Evolutionary conservation across 1,140 invertebrate species (phyloP).

Genomic region (Ylistrum balloti): DNA sequence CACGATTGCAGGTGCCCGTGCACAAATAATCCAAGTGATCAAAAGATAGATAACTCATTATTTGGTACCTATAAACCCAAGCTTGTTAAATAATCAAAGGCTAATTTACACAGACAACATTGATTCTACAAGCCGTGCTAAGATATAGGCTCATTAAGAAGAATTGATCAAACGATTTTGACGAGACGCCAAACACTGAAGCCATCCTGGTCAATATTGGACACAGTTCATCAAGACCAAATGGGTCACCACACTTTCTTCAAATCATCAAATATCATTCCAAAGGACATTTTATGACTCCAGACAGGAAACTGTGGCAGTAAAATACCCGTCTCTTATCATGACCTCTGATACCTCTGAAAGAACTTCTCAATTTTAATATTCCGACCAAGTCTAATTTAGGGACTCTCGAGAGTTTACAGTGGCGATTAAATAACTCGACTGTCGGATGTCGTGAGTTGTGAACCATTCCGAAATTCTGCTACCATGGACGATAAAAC

Average conservation of each 20-base stretch:
- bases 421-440: background rate
- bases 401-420: background rate
- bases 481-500: background rate
- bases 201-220: background rate
- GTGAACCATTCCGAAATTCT: background rate
- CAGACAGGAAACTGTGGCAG: background rate
- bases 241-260: background rate
- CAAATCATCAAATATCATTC: background rate
- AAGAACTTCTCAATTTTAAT: constrained; percentile 34
- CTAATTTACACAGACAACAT: background rate
- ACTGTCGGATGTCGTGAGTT: background rate
- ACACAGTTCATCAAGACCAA: background rate
- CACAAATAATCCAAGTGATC: too few relatives aligned
- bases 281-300: constrained; percentile 23
- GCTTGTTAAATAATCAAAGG: background rate
- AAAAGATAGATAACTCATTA: too few relatives aligned
- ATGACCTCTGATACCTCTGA: background rate
- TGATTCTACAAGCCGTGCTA: background rate
- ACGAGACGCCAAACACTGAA: background rate
- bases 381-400: background rate
- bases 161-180: constrained; percentile 15
- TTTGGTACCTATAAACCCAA: too few relatives aligned
- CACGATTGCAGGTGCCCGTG: too few relatives aligned
- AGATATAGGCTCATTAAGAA: background rate
- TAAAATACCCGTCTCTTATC: background rate